phyloP scores from a whole-genome alignment of 2,113 vertebrate genomes.

The Oryzias melastigma region DNA sequence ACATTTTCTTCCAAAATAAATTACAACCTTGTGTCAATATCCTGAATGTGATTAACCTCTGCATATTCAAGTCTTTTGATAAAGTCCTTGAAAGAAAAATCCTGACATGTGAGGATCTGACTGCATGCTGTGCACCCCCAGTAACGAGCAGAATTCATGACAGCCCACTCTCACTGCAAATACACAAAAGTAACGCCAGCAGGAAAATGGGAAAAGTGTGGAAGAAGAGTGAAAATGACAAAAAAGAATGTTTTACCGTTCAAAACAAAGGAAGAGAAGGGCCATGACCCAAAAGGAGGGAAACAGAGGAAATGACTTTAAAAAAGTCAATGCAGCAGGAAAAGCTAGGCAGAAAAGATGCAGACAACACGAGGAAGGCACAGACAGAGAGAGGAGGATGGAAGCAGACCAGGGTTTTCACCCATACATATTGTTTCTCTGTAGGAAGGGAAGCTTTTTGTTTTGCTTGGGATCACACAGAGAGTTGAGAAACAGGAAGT shows the following conservation, averaged over 20 bases:
- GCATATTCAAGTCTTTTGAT: too few species aligned
- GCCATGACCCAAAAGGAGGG: background rate
- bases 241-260: background rate
- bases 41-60: too few species aligned
- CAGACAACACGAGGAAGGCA: slow-evolving; percentile 10
- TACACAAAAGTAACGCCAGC: background rate
- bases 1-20: too few species aligned
- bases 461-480: slow-evolving; percentile 47
- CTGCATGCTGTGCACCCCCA: too few species aligned
- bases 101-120: too few species aligned
- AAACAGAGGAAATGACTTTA: background rate
- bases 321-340: background rate
- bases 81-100: too few species aligned
- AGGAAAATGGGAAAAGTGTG: background rate
- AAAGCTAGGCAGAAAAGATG: slow-evolving; percentile 6
- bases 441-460: slow-evolving; percentile 62
- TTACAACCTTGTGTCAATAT: too few species aligned
- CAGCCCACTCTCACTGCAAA: background rate
- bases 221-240: background rate
- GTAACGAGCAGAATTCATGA: too few species aligned
- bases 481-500: slow-evolving; percentile 66
- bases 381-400: slow-evolving; percentile 5
- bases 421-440: slow-evolving; percentile 63
- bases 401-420: slow-evolving; percentile 29
- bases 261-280: background rate